Evolutionary conservation across 2,113 vertebrate genomes (phyloP).

Genomic region (Podilymbus podiceps): DNA sequence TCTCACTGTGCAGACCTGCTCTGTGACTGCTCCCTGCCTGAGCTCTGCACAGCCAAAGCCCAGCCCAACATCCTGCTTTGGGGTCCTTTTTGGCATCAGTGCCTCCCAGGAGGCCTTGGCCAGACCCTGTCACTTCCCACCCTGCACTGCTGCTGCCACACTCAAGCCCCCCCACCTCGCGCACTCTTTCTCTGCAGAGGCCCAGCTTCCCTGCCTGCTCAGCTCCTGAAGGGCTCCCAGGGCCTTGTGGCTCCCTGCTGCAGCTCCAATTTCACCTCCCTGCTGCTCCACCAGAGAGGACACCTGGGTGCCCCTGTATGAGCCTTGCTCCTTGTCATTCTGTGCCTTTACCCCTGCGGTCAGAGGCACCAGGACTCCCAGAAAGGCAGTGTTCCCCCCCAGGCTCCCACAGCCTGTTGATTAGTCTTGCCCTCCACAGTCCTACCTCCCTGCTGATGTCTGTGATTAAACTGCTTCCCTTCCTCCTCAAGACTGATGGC

Average conservation of each 20-base stretch:
- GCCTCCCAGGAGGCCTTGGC: background rate
- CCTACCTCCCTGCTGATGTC: background rate
- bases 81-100: background rate
- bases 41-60: background rate
- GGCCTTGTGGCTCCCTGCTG: background rate
- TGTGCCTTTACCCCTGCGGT: background rate
- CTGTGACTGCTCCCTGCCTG: background rate
- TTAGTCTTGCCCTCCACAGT: background rate
- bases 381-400: background rate
- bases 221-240: fast-evolving
- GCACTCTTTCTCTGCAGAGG: background rate
- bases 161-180: background rate
- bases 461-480: no score
- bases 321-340: background rate
- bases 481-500: background rate
- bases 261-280: background rate
- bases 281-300: no score
- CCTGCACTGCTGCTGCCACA: background rate
- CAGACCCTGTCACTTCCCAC: background rate
- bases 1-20: background rate
- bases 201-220: background rate
- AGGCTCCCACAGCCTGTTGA: background rate
- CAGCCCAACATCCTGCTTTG: background rate
- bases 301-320: background rate
- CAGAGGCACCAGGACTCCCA: background rate